Evolutionary conservation across 1,140 invertebrate species (phyloP).

Genomic region (Piezodorus guildinii): DNA sequence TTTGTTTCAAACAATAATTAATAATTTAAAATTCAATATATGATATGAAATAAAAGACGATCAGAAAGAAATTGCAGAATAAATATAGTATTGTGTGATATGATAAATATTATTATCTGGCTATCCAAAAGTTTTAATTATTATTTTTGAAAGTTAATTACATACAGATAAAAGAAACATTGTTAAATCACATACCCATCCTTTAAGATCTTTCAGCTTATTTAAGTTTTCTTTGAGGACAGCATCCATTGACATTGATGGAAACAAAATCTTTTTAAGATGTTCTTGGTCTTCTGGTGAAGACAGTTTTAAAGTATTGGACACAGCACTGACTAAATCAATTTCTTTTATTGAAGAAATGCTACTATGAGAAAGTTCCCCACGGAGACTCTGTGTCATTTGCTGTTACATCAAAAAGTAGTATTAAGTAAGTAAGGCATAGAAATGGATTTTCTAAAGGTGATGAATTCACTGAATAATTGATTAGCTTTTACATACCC

Average conservation of each 20-base stretch:
- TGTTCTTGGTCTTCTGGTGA: conserved; percentile 55
- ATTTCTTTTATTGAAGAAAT: conserved; percentile 37
- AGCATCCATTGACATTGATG: conserved; percentile 62
- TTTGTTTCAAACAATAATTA: not conserved
- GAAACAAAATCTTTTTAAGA: conserved; percentile 60
- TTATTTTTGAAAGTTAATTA: too few species aligned
- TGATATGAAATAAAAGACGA: too few species aligned
- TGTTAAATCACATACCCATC: conserved; percentile 34
- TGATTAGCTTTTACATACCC: too few species aligned
- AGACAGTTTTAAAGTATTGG: conserved; percentile 49
- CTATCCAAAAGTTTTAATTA: too few species aligned
- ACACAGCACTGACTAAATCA: conserved; percentile 54
- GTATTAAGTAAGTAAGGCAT: not conserved
- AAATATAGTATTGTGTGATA: too few species aligned
- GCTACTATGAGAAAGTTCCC: conserved; percentile 44
- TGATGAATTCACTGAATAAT: not conserved
- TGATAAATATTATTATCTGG: too few species aligned
- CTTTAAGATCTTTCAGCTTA: conserved; percentile 41
- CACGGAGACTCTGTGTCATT: conserved; percentile 46
- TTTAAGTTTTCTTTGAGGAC: conserved; percentile 50
- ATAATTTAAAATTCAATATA: not conserved
- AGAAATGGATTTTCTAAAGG: not conserved
- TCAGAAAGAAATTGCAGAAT: too few species aligned
- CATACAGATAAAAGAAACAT: too few species aligned
- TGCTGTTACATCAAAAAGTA: conserved; percentile 22